Base-by-base conservation (phyloP, 1,140 invertebrate genomes). In the Pachyrhynchus sulphureomaculatus region DNA sequence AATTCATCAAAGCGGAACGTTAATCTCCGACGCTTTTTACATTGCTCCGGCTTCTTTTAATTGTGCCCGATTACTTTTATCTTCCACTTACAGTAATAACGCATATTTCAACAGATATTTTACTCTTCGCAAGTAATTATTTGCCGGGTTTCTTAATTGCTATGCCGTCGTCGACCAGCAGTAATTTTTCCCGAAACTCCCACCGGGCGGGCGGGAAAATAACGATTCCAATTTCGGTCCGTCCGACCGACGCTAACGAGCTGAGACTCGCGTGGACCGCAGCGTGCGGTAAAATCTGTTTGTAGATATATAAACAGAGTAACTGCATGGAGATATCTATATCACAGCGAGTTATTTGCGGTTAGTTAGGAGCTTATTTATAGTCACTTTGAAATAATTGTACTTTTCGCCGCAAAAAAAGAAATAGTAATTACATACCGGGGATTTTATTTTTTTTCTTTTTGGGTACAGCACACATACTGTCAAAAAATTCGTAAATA, bases 151-250 rank as follows among this genome's bases (percentile, higher is more conserved):
- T 49, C 55, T 58, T 58, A 58, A 58, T 58, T 58, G 55, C 55
- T 58, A 48, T 26, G 24, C 8, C 45, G 55, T 58, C 45, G 55
- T 29, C 24, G 42, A 32, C 33, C 23, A 24, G 42, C 44, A 10
- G 41, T 49, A 39, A 49, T 58, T 48, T 48, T 18, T 32, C 36
- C 8, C 32, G 9, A 36, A 10, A 15, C 44, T 10, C 29, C 32
- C 55, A n/a, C 45, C 17, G 18, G 20, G 44, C 44, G 20, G 9
- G 23, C 1, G 42, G 29, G 15, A 48, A 58, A 48, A 37, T 58
- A 60, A 60, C 57, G 57, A 60, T 60, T 52, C 57, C 57, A 60
- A 60, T 60, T 60, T 60, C 15, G 47, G 13, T 60, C 52, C 15
- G 47, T 2, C 34, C 34, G 57, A 37, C 57, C 57, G 39, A 60